Base-by-base conservation (phyloP, 2,113 vertebrate genomes). In the Xenotilapia leptura region DNA sequence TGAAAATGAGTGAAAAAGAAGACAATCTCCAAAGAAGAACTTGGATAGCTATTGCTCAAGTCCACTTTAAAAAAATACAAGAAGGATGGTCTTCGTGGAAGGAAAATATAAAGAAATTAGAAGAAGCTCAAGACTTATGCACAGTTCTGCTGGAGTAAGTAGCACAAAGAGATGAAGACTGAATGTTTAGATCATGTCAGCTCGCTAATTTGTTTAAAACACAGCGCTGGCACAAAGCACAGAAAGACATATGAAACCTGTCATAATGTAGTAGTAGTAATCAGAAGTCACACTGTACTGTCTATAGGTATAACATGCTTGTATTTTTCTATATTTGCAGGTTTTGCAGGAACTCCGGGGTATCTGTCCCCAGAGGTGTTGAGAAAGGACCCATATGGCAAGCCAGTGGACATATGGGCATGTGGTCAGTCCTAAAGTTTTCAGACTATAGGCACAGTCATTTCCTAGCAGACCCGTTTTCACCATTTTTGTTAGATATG, bases 351-450 rank as follows among this genome's bases (percentile, higher is more conserved):
- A 87, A 99, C 99, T 94, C 99, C 99, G 58, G 99, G 98, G 60
- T 99, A 99, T 94, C 96, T 99, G 88, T 99, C 98, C 58, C 98
- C 98, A 23, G 99, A 99, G 95, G 99, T 99, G 94, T 95, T 99
- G 95, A 98, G 99, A 90, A 99, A 99, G 97, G 99, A 99, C 95
- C 98, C 99, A 5, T 99, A 99, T 90, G 98, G 99, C 94, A 99
- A 99, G 90, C 99, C 99, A 54, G 99, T 99, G 96, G 99, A 99
- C 96, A 99, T 99, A 93, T 99, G 99, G 99, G 99, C 99, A 81
- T 99, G 99, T 92, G 99, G 99, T 99, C 95, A 97, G 98, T 97
- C 19, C 33, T 31, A 14, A 33, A 9, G 23, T 14, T 49, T 68
- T 68, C 26, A 55, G 19, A 21, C 31, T 80, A 9, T 14, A 88